These are phyloP conservation scores for Paraescarpia echinospica DNA, from an alignment of 1,140 invertebrate genomes.

Conservation along the genomic window DNA sequence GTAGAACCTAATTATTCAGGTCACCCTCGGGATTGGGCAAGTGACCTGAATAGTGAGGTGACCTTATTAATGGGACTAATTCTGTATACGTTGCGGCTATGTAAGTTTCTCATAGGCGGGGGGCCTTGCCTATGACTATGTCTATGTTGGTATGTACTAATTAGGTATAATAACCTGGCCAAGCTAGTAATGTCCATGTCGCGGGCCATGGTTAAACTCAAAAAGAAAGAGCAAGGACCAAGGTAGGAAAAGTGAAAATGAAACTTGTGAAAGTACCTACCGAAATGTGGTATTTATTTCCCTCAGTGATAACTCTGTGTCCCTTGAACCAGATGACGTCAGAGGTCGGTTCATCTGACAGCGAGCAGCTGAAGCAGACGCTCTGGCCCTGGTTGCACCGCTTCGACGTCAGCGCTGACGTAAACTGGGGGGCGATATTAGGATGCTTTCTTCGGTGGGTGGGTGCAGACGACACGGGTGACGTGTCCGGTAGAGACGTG, in stretches of 20 bases:
- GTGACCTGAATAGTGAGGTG: too few relatives aligned
- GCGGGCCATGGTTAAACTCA: too few relatives aligned
- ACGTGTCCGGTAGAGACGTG: constrained; percentile 10
- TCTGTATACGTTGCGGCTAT: too few relatives aligned
- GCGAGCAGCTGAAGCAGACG: constrained; percentile 19
- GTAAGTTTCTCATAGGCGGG: too few relatives aligned
- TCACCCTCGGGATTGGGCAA: too few relatives aligned
- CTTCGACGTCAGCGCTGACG: constrained; percentile 80
- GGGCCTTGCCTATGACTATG: too few relatives aligned
- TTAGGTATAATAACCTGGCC: too few relatives aligned
- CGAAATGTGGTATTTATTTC: constrained; percentile 40
- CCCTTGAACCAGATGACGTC: constrained; percentile 24
- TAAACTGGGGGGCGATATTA: constrained; percentile 75
- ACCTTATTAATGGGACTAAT: too few relatives aligned
- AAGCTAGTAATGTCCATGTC: too few relatives aligned
- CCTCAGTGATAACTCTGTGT: constrained; percentile 25
- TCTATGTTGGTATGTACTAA: too few relatives aligned
- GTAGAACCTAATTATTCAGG: too few relatives aligned
- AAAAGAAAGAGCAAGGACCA: neutral
- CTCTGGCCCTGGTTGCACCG: constrained; percentile 71
- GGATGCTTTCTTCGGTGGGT: constrained; percentile 26
- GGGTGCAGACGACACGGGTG: neutral
- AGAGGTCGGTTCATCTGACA: neutral
- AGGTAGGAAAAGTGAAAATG: neutral
- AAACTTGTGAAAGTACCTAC: constrained; percentile 32